Evolutionary conservation across 2,797 vertebrate species (phyloP).

Genomic region (Chelonia mydas): DNA sequence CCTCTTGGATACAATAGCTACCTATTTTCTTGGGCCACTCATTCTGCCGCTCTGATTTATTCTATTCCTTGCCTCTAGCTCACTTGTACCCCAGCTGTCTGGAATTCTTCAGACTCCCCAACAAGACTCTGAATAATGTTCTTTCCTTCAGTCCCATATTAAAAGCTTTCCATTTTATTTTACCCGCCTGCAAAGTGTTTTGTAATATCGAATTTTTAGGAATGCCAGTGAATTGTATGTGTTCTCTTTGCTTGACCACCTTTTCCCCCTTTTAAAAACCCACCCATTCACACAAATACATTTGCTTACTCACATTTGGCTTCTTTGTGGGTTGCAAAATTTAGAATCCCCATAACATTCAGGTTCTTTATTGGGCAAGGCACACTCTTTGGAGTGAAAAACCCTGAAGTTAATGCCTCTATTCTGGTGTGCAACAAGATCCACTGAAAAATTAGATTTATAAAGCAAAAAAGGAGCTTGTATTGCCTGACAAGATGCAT

Average conservation of each 20-base stretch:
- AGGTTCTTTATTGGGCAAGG: neutral
- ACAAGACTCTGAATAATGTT: neutral
- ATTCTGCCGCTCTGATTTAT: neutral
- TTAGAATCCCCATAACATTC: neutral
- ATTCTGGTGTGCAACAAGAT: neutral
- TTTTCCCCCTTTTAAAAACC: neutral
- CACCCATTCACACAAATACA: neutral
- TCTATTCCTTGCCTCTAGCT: neutral
- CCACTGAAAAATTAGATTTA: rapidly evolving
- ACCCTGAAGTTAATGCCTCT: neutral
- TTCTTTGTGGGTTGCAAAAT: neutral
- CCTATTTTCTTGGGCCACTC: neutral
- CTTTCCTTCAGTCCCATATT: neutral
- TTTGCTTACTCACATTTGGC: neutral
- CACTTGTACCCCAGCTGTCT: neutral
- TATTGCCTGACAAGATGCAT: neutral
- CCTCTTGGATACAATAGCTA: neutral
- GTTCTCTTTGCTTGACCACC: neutral
- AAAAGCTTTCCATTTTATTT: neutral
- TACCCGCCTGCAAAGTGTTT: neutral
- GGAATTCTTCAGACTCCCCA: neutral
- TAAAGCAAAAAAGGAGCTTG: neutral
- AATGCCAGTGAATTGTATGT: neutral
- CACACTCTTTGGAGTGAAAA: neutral
- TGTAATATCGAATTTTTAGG: neutral